These are phyloP conservation scores for Gerris lacustris DNA, from an alignment of 2,888 invertebrate genomes.

Conservation along the genomic window DNA sequence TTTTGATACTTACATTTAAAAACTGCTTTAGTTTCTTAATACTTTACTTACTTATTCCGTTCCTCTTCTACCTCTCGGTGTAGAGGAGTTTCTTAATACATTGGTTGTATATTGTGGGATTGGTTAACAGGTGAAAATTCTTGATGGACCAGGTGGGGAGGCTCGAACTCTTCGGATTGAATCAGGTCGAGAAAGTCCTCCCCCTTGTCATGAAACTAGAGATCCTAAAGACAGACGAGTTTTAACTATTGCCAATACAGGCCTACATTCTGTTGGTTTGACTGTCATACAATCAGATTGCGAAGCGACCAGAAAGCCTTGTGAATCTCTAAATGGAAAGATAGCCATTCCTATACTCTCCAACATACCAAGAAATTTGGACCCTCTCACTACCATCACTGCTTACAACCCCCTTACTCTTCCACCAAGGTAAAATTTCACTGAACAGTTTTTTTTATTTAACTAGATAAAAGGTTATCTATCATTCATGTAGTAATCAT, in stretches of 20 bases:
- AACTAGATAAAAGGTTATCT: too few species aligned
- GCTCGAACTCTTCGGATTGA: slow-evolving; percentile 58
- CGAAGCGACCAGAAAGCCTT: background rate
- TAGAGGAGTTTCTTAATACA: too few species aligned
- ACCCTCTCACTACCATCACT: slow-evolving; percentile 28
- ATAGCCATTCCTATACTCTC: slow-evolving; percentile 46
- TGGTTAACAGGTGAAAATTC: slow-evolving; percentile 50
- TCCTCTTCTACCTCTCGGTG: too few species aligned
- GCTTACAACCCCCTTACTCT: slow-evolving; percentile 29
- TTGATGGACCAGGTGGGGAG: slow-evolving; percentile 51
- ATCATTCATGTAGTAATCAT: too few species aligned
- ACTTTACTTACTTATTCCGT: too few species aligned
- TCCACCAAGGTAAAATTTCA: slow-evolving; percentile 15
- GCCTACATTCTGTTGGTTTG: slow-evolving; percentile 56
- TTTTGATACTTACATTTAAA: too few species aligned
- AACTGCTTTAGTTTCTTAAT: too few species aligned
- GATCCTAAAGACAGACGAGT: slow-evolving; percentile 43
- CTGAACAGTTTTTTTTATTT: too few species aligned
- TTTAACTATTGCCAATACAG: slow-evolving; percentile 52
- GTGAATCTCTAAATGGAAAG: slow-evolving; percentile 43
- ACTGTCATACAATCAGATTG: slow-evolving; percentile 41
- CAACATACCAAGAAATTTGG: slow-evolving; percentile 35
- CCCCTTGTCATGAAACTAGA: slow-evolving; percentile 31
- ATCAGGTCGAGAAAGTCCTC: slow-evolving; percentile 42
- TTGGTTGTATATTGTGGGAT: too few species aligned